Evolutionary conservation across 2,888 invertebrate genomes (phyloP).

Genomic region (Pseudoips prasinana): DNA sequence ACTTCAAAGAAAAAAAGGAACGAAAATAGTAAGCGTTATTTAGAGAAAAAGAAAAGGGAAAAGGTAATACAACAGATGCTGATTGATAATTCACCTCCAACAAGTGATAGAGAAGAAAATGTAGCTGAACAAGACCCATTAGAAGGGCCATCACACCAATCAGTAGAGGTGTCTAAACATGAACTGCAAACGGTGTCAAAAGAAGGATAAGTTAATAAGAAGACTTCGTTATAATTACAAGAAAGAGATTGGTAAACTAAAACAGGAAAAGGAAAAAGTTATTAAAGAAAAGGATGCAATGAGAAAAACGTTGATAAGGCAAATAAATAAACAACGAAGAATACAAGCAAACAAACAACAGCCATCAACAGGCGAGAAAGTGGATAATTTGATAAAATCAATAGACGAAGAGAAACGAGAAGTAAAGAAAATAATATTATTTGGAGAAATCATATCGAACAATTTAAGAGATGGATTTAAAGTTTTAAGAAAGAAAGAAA

Average conservation of each 20-base stretch:
- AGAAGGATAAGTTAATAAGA: slow-evolving; percentile 6
- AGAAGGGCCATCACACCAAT: background rate
- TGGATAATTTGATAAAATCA: slow-evolving; percentile 12
- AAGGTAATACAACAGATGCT: slow-evolving; percentile 8
- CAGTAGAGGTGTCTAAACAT: too few relatives aligned
- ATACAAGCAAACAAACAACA: slow-evolving; percentile 6
- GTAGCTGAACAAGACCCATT: slow-evolving; percentile 4
- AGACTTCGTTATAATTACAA: slow-evolving; percentile 6
- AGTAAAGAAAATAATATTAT: slow-evolving; percentile 14
- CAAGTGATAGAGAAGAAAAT: slow-evolving; percentile 10
- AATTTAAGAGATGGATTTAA: slow-evolving; percentile 12
- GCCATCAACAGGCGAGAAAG: slow-evolving; percentile 9
- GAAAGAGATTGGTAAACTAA: slow-evolving; percentile 10
- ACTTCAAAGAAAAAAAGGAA: slow-evolving; percentile 16
- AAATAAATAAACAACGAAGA: slow-evolving; percentile 9
- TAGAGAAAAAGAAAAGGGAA: slow-evolving; percentile 12
- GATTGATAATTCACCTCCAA: slow-evolving; percentile 11
- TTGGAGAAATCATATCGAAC: slow-evolving; percentile 12
- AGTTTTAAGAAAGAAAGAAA: slow-evolving; percentile 11
- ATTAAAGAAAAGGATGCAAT: slow-evolving; percentile 9
- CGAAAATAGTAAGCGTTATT: slow-evolving; percentile 9
- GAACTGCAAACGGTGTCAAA: slow-evolving; percentile 1
- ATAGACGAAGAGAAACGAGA: slow-evolving; percentile 12
- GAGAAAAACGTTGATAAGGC: slow-evolving; percentile 7
- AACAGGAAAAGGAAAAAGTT: slow-evolving; percentile 10